These are phyloP conservation scores for Donacobius atricapilla DNA, from an alignment of 2,113 vertebrate species.

Conservation along the genomic window DNA sequence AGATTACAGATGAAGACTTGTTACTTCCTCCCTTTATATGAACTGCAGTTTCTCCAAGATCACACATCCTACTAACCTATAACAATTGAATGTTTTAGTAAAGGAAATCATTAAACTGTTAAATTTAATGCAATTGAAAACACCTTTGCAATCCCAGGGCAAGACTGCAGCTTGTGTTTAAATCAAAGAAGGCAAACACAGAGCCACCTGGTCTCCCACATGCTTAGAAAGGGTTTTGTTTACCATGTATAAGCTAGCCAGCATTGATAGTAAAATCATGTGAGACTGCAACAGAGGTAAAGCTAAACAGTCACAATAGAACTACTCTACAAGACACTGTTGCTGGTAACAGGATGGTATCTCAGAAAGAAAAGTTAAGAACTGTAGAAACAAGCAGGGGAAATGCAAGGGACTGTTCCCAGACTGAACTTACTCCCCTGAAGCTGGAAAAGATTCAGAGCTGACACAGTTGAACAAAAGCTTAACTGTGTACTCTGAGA, in stretches of 20 bases:
- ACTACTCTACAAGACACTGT: background rate
- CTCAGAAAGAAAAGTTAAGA: background rate
- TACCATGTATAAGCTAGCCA: background rate
- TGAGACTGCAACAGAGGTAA: background rate
- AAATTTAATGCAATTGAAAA: background rate
- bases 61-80: background rate
- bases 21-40: background rate
- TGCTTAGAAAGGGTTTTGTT: background rate
- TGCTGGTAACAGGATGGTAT: background rate
- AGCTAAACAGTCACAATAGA: background rate
- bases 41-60: background rate
- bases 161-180: background rate
- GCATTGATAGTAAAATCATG: background rate
- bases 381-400: background rate
- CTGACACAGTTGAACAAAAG: background rate
- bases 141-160: background rate
- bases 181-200: background rate
- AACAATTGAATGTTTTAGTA: background rate
- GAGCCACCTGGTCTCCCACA: background rate
- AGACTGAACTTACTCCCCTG: background rate
- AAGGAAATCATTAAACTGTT: background rate
- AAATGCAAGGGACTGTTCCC: background rate
- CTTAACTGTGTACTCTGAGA: background rate
- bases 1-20: background rate
- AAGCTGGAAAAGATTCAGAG: background rate